A percentile compares a stretch with the other conserved stretches of the same genome.
phyloP scores from a whole-genome alignment of 2,797 vertebrate species.

The Emydoidea blandingii region DNA sequence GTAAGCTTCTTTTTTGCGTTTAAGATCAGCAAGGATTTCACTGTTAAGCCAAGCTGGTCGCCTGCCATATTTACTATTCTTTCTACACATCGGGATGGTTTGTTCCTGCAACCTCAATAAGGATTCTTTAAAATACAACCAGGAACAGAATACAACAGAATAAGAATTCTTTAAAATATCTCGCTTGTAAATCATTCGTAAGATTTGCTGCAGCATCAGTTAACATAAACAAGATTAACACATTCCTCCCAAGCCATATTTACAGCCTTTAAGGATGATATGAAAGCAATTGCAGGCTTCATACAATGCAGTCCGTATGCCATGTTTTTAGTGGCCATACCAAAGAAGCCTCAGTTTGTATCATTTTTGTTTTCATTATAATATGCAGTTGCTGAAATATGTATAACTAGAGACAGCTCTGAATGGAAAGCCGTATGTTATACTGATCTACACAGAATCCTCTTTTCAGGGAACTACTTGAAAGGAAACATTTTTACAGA shows the following conservation, averaged over 20 bases:
- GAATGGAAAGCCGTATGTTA: neutral
- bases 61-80: no score
- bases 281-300: neutral
- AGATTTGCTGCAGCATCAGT: neutral
- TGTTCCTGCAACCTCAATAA: no score
- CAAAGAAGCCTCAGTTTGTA: neutral
- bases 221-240: neutral
- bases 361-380: neutral
- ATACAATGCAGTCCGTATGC: neutral
- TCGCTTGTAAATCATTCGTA: neutral
- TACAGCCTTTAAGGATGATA: neutral
- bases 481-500: constrained; percentile 17
- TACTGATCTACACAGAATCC: neutral
- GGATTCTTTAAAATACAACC: no score
- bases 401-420: neutral
- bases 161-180: no score
- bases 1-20: no score
- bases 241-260: neutral
- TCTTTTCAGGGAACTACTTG: constrained; percentile 7
- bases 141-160: no score
- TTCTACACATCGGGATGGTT: no score
- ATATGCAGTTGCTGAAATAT: neutral
- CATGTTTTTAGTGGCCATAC: neutral
- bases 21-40: no score
- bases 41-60: no score